These are phyloP conservation scores for Puffinus mauretanicus DNA, from an alignment of 2,113 vertebrate genomes.

Conservation along the genomic window DNA sequence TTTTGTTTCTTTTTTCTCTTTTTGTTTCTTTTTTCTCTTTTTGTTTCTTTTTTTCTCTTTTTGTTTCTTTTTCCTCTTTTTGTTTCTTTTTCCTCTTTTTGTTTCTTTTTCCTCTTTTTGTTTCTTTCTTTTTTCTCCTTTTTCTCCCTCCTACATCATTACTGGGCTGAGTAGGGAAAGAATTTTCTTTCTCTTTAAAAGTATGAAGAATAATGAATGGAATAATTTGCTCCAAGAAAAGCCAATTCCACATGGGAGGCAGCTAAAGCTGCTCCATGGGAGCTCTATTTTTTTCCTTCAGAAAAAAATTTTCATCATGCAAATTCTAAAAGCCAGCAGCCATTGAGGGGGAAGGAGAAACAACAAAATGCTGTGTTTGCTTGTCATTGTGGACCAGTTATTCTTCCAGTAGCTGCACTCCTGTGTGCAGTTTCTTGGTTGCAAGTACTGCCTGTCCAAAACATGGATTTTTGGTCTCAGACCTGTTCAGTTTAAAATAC, in stretches of 20 bases:
- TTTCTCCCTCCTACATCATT: neutral
- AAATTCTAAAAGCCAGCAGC: neutral
- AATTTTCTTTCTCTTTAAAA: neutral
- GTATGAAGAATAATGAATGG: neutral
- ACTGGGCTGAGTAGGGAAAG: neutral
- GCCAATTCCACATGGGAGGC: neutral
- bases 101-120: neutral
- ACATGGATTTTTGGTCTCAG: neutral
- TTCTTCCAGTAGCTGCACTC: neutral
- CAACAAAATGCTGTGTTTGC: neutral
- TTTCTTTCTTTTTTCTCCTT: neutral
- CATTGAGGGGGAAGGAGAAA: neutral
- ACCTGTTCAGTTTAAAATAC: neutral
- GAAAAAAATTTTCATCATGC: neutral
- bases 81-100: no score
- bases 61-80: no score
- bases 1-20: no score
- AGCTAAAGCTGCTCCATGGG: neutral
- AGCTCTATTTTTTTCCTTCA: neutral
- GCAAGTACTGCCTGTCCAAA: neutral
- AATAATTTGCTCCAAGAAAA: neutral
- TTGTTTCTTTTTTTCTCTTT: fast-evolving
- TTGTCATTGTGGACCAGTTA: neutral
- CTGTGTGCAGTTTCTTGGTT: neutral
- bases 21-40: neutral